Base-by-base conservation (phyloP, 2,888 invertebrate species). In the Hipparchia semele region DNA sequence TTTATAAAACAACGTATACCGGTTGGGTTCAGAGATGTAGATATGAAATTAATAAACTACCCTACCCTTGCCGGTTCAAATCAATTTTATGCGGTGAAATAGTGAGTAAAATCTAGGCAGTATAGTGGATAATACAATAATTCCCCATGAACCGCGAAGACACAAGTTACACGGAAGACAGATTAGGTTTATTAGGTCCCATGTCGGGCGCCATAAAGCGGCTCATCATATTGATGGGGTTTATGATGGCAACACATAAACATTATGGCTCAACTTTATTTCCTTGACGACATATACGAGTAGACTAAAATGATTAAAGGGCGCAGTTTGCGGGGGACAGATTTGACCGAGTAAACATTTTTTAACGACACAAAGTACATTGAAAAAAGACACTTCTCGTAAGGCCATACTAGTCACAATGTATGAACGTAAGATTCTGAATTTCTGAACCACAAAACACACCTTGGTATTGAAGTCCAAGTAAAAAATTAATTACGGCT, bases 171-270 rank as follows among this genome's bases (percentile, higher is more conserved):
- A 76, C 70, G 72, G 75, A 79, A 76, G 79, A 78, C 80, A 82
- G 85, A 86, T 84, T 84, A 84, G 78, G 75, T 83, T 83, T 82
- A 87, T 86, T 82, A 83, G 78, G 80, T 78, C 83, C 82, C 84
- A 82, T 82, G 83, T 80, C 79, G 83, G 81, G 84, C 80, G 85
- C 82, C 84, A 84, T 85, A 82, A 86, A 83, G 75, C 75, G 77
- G 68, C 80, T 80, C 85, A 83, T 86, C 80, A 81, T 80, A 80
- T 81, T 83, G 84, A 85, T 84, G 85, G 81, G 75, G 78, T 80
- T 87, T 86, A 84, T 86, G 85, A 87, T 86, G 84, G 79, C 80
- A 80, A 74, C 84, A 80, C 85, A 86, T 87, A 86, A 88, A 86
- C 83, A 82, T 82, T 83, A 80, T 75, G 76, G 76, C 78, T 54